Base-by-base conservation (phyloP, 2,113 vertebrate genomes). In the Phrynocephalus versicolor region DNA sequence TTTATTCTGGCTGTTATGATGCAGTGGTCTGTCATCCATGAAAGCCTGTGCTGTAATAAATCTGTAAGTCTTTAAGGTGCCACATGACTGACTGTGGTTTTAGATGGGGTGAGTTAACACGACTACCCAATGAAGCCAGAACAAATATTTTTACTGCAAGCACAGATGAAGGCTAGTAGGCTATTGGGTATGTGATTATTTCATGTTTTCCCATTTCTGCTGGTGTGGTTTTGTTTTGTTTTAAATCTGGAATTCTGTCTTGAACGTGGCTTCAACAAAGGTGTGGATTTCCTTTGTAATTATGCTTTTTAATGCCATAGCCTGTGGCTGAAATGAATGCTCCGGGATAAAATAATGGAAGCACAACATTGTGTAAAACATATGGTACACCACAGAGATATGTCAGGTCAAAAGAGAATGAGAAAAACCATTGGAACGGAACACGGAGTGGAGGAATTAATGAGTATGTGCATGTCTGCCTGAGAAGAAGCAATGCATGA, bases 401-500 rank as follows among this genome's bases (percentile, higher is more conserved):
- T 84, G 73, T 62, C n/a, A 64, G 69, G 77, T 85, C 77, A n/a
- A 23, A 85, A 81, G 55, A 87, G 57, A 70, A 78, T 87, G 21
- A 81, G 81, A 69, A 76, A n/a, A 81, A 69, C 58, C 39, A 79
- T 87, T 84, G 75, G 35, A 65, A 84, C 41, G 81, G 76, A 79
- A 84, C 67, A 51, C 16, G 23, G 74, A 79, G 81, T 79, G 70
- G 77, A 79, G 57, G 67, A 79, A 83, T 79, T 83, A 74, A 73
- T 83, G 57, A 86, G 41, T 67, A 16, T 87, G 39, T 55, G 39
- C 37, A 51, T 85, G 39, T 72, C 67, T 84, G 58, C 78, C 37
- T 75, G 27, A 35, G 65, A 87, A 60, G 86, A 72, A 39, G 19
- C 76, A 79, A 35, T 72, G 33, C 81, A 74, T n/a, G 69, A 83